Conservation (phyloP, 2,888 invertebrate genomes). For the Poecilus cupreus region DNA sequence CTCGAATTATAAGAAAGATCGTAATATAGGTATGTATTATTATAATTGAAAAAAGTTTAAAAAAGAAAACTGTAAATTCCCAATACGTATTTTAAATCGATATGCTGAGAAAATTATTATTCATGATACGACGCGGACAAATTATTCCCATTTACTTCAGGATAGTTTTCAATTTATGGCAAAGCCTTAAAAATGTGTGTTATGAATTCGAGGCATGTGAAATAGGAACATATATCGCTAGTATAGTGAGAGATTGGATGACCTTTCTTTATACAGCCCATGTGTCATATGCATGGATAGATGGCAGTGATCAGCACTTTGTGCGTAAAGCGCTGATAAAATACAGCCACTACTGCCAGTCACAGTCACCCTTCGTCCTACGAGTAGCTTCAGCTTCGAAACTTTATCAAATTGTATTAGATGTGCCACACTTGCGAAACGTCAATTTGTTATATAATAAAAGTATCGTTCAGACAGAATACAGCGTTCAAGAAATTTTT, state of each 20-base stretch:
- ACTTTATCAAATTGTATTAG: not conserved
- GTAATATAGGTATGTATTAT: too few species aligned
- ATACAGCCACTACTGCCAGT: not conserved
- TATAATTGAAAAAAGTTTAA: too few species aligned
- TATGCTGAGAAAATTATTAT: not conserved
- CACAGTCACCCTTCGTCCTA: too few species aligned
- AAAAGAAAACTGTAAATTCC: too few species aligned
- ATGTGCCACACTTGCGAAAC: not conserved
- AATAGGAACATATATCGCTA: constrained; percentile 11
- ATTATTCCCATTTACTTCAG: constrained; percentile 8
- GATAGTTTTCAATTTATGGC: constrained; percentile 37
- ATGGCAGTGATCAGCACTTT: constrained; percentile 47
- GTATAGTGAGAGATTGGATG: constrained; percentile 18
- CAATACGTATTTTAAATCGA: not conserved
- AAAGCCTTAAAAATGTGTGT: constrained; percentile 25
- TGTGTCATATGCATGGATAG: constrained; percentile 40
- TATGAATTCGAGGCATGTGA: constrained; percentile 30
- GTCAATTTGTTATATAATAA: not conserved
- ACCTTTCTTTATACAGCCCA: constrained; percentile 34
- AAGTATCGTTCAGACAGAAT: not conserved
- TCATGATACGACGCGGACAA: constrained; percentile 6
- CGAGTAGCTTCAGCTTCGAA: not conserved
- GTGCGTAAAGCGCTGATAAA: constrained; percentile 38
- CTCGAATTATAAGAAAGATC: too few species aligned
- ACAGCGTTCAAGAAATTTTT: not conserved